Evolutionary conservation across 2,797 vertebrate genomes (phyloP).

Genomic region (Sylvia borin): DNA sequence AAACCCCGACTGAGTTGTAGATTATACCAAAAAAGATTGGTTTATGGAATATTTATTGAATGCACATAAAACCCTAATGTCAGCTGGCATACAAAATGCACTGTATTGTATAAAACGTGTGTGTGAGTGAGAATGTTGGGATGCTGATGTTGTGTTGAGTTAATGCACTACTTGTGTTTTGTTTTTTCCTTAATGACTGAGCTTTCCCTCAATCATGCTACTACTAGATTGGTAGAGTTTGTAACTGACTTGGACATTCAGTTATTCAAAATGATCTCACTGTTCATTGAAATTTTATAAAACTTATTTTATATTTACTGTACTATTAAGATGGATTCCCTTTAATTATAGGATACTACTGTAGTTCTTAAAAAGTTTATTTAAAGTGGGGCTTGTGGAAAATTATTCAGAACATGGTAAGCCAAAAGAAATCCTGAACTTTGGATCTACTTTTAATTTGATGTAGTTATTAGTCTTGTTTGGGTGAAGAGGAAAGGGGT

Average conservation of each 20-base stretch:
- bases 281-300: conserved; percentile 68
- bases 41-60: conserved; percentile 57
- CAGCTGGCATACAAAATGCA: conserved; percentile 58
- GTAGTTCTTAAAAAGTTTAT: conserved; percentile 63
- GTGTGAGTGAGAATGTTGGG: not conserved
- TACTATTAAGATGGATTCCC: conserved; percentile 61
- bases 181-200: conserved; percentile 40
- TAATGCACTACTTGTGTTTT: conserved; percentile 61
- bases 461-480: conserved; percentile 49
- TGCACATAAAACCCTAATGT: conserved; percentile 55
- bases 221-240: conserved; percentile 58
- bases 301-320: conserved; percentile 69
- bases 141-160: conserved; percentile 25
- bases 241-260: conserved; percentile 64
- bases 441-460: conserved; percentile 45
- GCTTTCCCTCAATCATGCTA: conserved; percentile 37
- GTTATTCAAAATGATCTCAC: conserved; percentile 56
- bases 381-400: conserved; percentile 62
- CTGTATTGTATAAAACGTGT: conserved; percentile 55
- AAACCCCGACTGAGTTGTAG: conserved; percentile 44
- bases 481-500: conserved; percentile 47
- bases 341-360: conserved; percentile 58
- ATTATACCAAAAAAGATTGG: conserved; percentile 55
- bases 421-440: conserved; percentile 58
- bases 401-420: conserved; percentile 38